Conservation (phyloP, 2,797 vertebrate species). For the Ficedula albicollis region DNA sequence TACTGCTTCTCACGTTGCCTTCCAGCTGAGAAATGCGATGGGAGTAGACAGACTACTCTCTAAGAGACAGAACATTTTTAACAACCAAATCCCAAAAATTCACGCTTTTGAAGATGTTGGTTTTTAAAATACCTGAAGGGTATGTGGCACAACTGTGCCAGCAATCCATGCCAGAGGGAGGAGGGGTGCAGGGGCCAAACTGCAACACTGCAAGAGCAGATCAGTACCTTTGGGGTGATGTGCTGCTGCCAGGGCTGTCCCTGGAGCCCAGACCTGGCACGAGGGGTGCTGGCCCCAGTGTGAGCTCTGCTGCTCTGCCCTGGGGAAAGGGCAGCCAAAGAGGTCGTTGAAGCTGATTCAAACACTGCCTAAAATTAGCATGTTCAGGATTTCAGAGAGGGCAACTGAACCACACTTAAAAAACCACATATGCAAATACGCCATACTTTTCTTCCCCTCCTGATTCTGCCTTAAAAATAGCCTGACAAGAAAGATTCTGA, state of each 20-base stretch:
- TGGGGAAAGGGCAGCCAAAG: not conserved
- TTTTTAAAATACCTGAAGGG: not conserved
- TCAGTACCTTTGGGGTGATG: not conserved
- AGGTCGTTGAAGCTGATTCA: not conserved
- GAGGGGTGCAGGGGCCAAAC: not conserved
- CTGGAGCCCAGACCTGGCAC: not conserved
- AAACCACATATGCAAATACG: not conserved
- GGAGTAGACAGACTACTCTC: not conserved
- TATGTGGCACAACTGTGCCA: accelerated
- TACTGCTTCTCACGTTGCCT: not conserved
- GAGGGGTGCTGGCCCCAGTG: not conserved
- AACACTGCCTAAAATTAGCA: not conserved
- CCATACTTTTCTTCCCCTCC: not conserved
- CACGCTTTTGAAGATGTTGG: accelerated
- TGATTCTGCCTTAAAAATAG: not conserved
- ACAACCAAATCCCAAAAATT: not conserved
- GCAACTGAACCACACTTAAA: not conserved
- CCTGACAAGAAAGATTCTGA: not conserved
- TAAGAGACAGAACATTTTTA: not conserved
- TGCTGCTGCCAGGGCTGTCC: not conserved
- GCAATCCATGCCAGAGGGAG: accelerated
- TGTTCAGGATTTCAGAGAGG: not conserved
- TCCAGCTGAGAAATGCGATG: not conserved
- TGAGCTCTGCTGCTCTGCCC: not conserved
- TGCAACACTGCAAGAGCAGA: not conserved